Evolutionary conservation across 2,113 vertebrate species (phyloP).

Genomic region (Gallinago media): DNA sequence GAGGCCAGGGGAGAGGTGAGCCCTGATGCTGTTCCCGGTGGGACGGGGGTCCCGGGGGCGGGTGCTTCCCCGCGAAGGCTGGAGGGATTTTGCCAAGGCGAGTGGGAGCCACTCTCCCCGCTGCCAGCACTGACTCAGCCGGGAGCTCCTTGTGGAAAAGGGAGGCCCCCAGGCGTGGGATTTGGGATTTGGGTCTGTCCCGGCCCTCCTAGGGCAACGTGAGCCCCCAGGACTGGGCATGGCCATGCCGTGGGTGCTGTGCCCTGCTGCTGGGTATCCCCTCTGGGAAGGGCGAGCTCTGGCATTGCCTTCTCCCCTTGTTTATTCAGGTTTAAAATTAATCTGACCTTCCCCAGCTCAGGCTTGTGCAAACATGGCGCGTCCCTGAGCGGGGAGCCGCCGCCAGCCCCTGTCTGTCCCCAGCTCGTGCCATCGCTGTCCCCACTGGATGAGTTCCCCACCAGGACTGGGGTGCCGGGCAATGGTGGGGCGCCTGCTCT

Average conservation of each 20-base stretch:
- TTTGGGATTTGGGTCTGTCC: background rate
- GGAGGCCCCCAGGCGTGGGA: background rate
- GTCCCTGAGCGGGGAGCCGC: background rate
- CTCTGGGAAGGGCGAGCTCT: background rate
- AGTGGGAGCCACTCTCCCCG: background rate
- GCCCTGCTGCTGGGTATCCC: background rate
- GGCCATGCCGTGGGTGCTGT: accelerated
- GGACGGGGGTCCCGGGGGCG: background rate
- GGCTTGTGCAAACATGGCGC: background rate
- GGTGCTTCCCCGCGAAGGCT: background rate
- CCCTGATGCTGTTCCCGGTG: background rate
- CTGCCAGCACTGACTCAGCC: slow-evolving; percentile 56
- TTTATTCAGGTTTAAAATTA: slow-evolving; percentile 70
- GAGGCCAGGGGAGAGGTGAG: background rate
- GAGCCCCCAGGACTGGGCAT: background rate
- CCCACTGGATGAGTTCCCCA: background rate
- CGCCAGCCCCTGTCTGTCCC: background rate
- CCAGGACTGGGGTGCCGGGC: background rate
- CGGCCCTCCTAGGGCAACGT: background rate
- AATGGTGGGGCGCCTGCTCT: accelerated
- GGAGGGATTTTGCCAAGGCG: background rate
- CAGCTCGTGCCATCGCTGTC: accelerated
- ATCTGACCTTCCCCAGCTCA: slow-evolving; percentile 35
- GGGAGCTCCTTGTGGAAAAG: slow-evolving; percentile 15
- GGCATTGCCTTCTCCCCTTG: slow-evolving; percentile 16